phyloP scores from a whole-genome alignment of 2,888 invertebrate genomes.

The Anagyrus pseudococci region DNA sequence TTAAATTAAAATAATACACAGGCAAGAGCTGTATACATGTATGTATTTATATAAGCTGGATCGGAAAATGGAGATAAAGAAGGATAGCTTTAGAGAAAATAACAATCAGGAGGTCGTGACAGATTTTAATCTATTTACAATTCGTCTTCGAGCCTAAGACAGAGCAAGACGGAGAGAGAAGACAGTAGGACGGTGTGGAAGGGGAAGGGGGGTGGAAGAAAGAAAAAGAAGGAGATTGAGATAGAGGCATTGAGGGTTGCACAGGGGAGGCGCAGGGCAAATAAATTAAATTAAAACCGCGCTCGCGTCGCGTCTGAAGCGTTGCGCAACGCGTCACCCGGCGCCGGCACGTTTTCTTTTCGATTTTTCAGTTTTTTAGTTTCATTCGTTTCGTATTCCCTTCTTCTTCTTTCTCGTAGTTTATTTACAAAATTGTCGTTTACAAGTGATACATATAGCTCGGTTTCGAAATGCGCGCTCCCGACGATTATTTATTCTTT shows the following conservation, averaged over 20 bases:
- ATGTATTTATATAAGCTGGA: not conserved
- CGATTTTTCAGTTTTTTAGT: too few species aligned
- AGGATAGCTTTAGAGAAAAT: slow-evolving; percentile 3
- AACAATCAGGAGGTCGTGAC: slow-evolving; percentile 11
- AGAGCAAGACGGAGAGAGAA: too few species aligned
- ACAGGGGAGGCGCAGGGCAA: slow-evolving; percentile 12
- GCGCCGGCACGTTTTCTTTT: too few species aligned
- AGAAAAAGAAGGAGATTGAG: too few species aligned
- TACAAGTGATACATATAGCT: too few species aligned
- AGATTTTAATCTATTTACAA: slow-evolving; percentile 25
- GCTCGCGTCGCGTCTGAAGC: too few species aligned
- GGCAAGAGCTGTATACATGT: too few species aligned
- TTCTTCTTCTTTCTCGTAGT: slow-evolving; percentile 11
- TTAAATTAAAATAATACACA: slow-evolving; percentile 5
- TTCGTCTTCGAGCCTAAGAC: slow-evolving; percentile 16
- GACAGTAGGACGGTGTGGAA: too few species aligned
- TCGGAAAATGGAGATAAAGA: slow-evolving; percentile 9
- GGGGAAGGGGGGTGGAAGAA: too few species aligned
- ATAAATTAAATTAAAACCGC: slow-evolving; percentile 28
- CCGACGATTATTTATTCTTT: not conserved
- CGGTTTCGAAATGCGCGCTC: too few species aligned
- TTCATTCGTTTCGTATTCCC: slow-evolving; percentile 3
- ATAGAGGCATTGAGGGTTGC: too few species aligned
- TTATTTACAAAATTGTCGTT: slow-evolving; percentile 34
- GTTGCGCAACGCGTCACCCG: slow-evolving; percentile 1